phyloP scores from a whole-genome alignment of 2,113 vertebrate genomes.

The Hiodon tergisus region DNA sequence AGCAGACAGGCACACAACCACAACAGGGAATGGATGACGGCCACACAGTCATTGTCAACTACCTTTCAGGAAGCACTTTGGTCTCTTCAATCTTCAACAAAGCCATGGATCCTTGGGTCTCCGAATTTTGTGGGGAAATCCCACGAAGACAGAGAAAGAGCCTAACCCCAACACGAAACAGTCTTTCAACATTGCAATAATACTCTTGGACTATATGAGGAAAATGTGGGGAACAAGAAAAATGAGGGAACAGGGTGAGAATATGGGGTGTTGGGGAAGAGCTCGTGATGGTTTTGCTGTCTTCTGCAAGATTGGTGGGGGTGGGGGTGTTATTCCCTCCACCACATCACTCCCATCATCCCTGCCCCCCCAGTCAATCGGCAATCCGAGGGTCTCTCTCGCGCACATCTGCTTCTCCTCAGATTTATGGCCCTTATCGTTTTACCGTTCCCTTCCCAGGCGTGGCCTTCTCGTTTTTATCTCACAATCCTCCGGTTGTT shows the following conservation, averaged over 20 bases:
- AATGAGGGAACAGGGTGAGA: not conserved
- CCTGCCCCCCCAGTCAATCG: not conserved
- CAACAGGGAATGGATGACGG: not conserved
- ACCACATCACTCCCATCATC: not conserved
- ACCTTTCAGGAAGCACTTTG: not conserved
- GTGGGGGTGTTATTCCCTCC: not conserved
- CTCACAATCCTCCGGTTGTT: slow-evolving; percentile 5
- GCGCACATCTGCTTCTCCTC: slow-evolving; percentile 21
- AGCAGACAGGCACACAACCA: not conserved
- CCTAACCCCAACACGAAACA: too few relatives aligned
- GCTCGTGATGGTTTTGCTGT: not conserved
- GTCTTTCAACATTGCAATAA: too few relatives aligned
- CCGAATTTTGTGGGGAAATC: too few relatives aligned
- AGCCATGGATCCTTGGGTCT: not conserved
- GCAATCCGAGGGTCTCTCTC: slow-evolving; percentile 15
- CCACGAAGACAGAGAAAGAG: too few relatives aligned
- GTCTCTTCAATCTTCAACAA: not conserved
- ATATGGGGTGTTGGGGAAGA: too few relatives aligned
- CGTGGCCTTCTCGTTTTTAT: not conserved
- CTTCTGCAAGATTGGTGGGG: not conserved
- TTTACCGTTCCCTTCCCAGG: not conserved
- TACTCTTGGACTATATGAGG: too few relatives aligned
- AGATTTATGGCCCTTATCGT: slow-evolving; percentile 10
- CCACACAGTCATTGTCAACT: not conserved
- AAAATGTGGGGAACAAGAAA: not conserved